These are phyloP conservation scores for Ophion slaviceki DNA, from an alignment of 2,888 invertebrate species.

Conservation along the genomic window DNA sequence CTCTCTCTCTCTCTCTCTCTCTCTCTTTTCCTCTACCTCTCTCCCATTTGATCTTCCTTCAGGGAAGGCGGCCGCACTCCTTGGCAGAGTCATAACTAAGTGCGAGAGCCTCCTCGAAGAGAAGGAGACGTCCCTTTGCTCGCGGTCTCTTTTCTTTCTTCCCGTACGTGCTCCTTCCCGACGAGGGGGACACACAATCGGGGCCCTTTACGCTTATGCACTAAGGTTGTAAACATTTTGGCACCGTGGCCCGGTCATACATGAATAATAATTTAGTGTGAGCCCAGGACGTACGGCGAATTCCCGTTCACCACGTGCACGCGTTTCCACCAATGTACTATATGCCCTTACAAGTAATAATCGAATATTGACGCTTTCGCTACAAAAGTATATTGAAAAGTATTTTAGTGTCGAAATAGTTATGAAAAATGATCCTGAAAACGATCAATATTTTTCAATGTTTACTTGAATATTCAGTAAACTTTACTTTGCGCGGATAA, in stretches of 20 bases:
- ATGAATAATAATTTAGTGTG: constrained; percentile 77
- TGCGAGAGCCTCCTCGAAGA: constrained; percentile 50
- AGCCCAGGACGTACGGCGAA: not conserved
- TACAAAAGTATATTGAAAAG: not conserved
- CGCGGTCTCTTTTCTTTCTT: constrained; percentile 45
- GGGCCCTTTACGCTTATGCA: constrained; percentile 26
- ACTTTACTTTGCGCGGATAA: no score
- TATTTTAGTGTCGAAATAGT: not conserved
- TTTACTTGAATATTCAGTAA: not conserved
- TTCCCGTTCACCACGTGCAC: constrained; percentile 56
- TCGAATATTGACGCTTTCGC: not conserved
- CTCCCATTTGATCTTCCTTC: constrained; percentile 51
- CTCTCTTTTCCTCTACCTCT: constrained; percentile 17
- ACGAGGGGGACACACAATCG: constrained; percentile 45
- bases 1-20: not conserved
- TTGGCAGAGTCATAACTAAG: constrained; percentile 75
- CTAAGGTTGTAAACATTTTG: constrained; percentile 79
- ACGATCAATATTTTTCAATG: not conserved
- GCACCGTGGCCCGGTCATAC: constrained; percentile 71
- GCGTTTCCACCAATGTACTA: constrained; percentile 67
- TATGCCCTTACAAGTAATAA: constrained; percentile 10
- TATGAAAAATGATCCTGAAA: not conserved
- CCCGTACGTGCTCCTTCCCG: constrained; percentile 63
- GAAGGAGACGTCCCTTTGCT: constrained; percentile 56
- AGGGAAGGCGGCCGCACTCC: constrained; percentile 72